Evolutionary conservation across 1,140 invertebrate species (phyloP), one percentile per base, ranked within the genome.

Genomic region (Gyrodactylus salaris): DNA sequence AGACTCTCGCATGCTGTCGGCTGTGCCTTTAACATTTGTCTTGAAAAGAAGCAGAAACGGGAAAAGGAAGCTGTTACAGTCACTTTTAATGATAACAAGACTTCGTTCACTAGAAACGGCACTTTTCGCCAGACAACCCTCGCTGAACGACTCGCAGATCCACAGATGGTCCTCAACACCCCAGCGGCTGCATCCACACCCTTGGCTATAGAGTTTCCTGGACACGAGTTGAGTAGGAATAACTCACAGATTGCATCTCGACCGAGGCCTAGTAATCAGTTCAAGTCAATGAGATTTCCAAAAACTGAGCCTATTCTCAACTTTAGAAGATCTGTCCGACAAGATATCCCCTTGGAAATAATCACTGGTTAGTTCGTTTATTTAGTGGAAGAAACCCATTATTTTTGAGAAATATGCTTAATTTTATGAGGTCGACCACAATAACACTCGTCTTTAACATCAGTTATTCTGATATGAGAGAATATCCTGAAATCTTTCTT

Each of bases 1-100:
- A 85, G 94, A 74, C 82, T 99, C 73, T 95, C 91, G 78, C 94
- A 98, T 82, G 94, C 94, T 0, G 95, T 99, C 27, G 95, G 95
- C 20, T 99, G 94, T 84, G 93, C 95, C 70, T 99, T 99, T 83
- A 89, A 91, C 72, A 89, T 93, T 20, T 99, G 95, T 79, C 81
- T 99, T 74, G 94, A 99, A 80, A 85, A 89, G 76, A 99, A 99
- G 82, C 91, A 97, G 80, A 88, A 91, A 76, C 84, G 95, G 75
- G 95, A 98, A 78, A 94, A 93, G 79, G 91, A 98, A 81, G 90
- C 78, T 16, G 78, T 78, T 16, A 34, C 76, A 25, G 90, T 94
- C 0, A 89, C 87, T 75, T 94, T 89, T 79, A 91, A 91, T 80
- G 85, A 87, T n/a, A 88, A 88, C 76, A 89, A 87, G 77, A 88